Conservation (phyloP, 2,888 invertebrate species). For the Noctuana brunneofusca region DNA sequence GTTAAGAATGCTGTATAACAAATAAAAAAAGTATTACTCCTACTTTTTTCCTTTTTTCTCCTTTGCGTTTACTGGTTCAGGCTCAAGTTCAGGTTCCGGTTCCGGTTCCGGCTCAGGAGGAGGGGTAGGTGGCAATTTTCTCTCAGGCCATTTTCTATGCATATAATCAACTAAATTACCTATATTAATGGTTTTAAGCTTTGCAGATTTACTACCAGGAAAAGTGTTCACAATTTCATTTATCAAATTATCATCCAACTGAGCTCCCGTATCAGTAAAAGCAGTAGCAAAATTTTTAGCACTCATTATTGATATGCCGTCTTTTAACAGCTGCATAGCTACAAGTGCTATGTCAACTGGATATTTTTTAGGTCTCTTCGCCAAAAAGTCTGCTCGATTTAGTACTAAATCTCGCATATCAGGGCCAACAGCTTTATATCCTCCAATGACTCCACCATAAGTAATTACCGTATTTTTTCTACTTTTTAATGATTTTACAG, state of each 20-base stretch:
- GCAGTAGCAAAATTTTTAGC: conserved; percentile 47
- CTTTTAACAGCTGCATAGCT: conserved; percentile 52
- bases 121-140: conserved; percentile 57
- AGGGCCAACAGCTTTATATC: conserved; percentile 42
- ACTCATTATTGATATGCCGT: conserved; percentile 44
- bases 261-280: conserved; percentile 43
- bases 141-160: conserved; percentile 64
- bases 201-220: conserved; percentile 48
- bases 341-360: conserved; percentile 55
- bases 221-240: conserved; percentile 53
- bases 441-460: conserved; percentile 50
- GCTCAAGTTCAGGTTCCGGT: conserved; percentile 39
- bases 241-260: conserved; percentile 52
- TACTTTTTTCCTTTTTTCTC: conserved; percentile 39
- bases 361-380: conserved; percentile 49
- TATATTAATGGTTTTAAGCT: conserved; percentile 54
- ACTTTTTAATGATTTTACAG: conserved; percentile 44
- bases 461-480: conserved; percentile 50
- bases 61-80: conserved; percentile 27
- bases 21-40: not conserved
- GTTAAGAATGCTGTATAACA: too few relatives aligned
- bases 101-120: conserved; percentile 52
- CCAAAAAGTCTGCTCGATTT: conserved; percentile 55
- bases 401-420: conserved; percentile 58
- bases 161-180: conserved; percentile 53